Base-by-base conservation (phyloP, 2,113 vertebrate genomes). In the Ia io region DNA sequence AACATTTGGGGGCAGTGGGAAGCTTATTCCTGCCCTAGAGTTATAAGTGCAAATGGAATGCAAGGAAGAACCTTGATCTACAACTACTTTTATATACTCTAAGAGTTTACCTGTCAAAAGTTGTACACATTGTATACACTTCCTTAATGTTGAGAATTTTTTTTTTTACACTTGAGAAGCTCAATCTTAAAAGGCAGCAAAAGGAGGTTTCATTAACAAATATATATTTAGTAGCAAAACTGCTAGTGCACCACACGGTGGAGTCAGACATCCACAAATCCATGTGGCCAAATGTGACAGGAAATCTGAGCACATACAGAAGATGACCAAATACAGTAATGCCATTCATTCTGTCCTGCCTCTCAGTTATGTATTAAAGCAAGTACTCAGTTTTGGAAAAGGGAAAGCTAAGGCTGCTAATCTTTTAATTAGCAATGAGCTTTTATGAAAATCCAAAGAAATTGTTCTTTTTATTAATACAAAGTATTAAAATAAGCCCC, bases 201-300 rank as follows among this genome's bases (percentile, higher is more conserved):
- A 85, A 16, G 51, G n/a, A 65, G 20, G 8, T 23, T 84, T 37
- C 94, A 23, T 40, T 32, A 20, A 32, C 9, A 69, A 13, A 61
- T 82, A 74, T 3, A 25, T 44, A 70, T 84, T 96, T 40, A 94
- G 67, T 6, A 95, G 97, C 92, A 97, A 61, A 98, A 94, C 97
- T 96, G 85, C 47, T 67, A 96, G 42, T 13, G 3, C 1, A 56
- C 98, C 98, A 98, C 98, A 98, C 1, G 98, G 98, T 98, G 98
- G 98, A 97, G 98, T 65, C 97, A 98, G 97, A 97, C 79, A 89
- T 96, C 95, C 97, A 97, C 47, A 96, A 94, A 98, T 98, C 80
- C 51, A 7, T 30, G 28, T 37, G 44, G 63, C 42, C 73, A 67
- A 23, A 3, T 51, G 83, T 44, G 93, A 82, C 87, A 97, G 88